Conservation (phyloP, 2,888 invertebrate species). For the Liodrosophila aerea region DNA sequence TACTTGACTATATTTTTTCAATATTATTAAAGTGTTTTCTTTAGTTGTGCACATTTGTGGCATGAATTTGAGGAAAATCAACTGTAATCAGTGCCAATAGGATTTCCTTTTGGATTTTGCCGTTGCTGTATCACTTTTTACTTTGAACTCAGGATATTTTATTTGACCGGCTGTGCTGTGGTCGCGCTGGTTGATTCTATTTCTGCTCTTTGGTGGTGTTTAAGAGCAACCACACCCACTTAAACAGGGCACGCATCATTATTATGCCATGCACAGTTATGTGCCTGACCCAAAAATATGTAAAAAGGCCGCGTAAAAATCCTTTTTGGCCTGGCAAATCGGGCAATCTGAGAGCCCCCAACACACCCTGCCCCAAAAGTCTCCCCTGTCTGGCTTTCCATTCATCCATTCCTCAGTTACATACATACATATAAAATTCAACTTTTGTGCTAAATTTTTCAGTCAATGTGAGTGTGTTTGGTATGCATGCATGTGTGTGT, state of each 20-base stretch:
- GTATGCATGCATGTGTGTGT: neutral
- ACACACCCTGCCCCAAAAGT: neutral
- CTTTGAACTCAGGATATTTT: slow-evolving; percentile 35
- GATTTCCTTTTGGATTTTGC: slow-evolving; percentile 56
- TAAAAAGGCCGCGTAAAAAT: slow-evolving; percentile 73
- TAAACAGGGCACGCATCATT: slow-evolving; percentile 59
- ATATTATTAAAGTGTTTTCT: too few relatives aligned
- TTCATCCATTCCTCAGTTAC: slow-evolving; percentile 10
- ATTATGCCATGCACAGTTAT: slow-evolving; percentile 78
- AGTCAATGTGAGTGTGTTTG: slow-evolving; percentile 41
- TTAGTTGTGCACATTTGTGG: too few relatives aligned
- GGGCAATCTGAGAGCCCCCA: slow-evolving; percentile 32
- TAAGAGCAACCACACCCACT: slow-evolving; percentile 27
- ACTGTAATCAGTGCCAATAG: slow-evolving; percentile 54
- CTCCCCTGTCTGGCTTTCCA: neutral
- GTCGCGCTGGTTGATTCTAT: slow-evolving; percentile 14
- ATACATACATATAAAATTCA: slow-evolving; percentile 61
- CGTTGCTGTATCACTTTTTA: slow-evolving; percentile 13
- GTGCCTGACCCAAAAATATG: slow-evolving; percentile 73
- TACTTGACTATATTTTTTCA: too few relatives aligned
- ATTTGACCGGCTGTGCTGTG: slow-evolving; percentile 43
- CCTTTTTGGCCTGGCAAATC: slow-evolving; percentile 63
- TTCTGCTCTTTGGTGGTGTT: neutral
- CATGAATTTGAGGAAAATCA: neutral
- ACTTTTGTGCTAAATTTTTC: slow-evolving; percentile 74